Conservation (phyloP, 2,888 invertebrate genomes). For the Halictus ligatus region DNA sequence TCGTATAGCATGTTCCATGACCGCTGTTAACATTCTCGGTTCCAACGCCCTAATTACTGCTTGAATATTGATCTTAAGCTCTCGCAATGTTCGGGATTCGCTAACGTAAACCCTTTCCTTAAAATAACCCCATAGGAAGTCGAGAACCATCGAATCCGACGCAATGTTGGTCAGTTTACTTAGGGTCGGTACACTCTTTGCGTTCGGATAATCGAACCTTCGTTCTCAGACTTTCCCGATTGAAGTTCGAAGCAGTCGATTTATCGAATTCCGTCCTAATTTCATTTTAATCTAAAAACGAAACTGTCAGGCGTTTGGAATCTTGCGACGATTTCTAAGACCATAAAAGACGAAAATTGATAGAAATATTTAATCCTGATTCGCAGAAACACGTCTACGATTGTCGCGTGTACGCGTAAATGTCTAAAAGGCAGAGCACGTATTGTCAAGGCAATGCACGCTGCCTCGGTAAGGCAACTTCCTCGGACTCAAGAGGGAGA, state of each 20-base stretch:
- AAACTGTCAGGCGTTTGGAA: background rate
- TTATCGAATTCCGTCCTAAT: too few relatives aligned
- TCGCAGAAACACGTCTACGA: background rate
- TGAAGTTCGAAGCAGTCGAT: too few relatives aligned
- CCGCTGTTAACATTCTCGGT: background rate
- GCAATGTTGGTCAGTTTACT: background rate
- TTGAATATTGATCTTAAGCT: conserved; percentile 2
- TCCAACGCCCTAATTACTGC: background rate
- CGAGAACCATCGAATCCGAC: background rate
- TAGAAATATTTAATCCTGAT: background rate
- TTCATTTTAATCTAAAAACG: too few relatives aligned
- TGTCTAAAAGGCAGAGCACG: background rate
- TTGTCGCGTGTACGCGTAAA: background rate
- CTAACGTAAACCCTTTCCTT: background rate
- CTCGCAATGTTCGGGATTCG: background rate
- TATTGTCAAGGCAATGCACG: background rate
- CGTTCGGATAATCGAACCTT: background rate
- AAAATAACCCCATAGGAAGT: background rate
- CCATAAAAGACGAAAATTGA: background rate
- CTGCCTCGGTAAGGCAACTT: conserved; percentile 16
- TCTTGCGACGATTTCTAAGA: background rate
- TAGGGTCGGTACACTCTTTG: background rate
- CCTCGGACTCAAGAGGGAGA: conserved; percentile 20
- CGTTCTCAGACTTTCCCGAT: background rate
- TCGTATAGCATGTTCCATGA: background rate